These are phyloP conservation scores for Mugil cephalus DNA, from an alignment of 2,113 vertebrate genomes.

Conservation along the genomic window DNA sequence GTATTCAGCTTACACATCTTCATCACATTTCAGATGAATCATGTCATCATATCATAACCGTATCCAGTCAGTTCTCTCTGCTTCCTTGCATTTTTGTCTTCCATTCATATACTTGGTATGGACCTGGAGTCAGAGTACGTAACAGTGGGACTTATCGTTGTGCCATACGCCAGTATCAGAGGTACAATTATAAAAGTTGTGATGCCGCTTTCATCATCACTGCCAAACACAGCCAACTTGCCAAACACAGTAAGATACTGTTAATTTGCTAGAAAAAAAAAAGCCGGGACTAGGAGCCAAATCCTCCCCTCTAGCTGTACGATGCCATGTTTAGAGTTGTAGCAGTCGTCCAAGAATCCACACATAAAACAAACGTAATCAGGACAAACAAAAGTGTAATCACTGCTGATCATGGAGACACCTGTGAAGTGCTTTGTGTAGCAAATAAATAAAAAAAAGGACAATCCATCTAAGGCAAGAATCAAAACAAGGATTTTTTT, in stretches of 20 bases:
- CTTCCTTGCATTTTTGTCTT: too few relatives aligned
- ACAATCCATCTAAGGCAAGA: neutral
- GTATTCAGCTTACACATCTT: too few relatives aligned
- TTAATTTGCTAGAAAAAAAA: conserved; percentile 4
- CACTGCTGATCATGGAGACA: neutral
- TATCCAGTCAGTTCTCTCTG: too few relatives aligned
- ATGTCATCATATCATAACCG: too few relatives aligned
- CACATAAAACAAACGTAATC: neutral
- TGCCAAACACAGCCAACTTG: neutral
- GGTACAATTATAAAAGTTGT: neutral
- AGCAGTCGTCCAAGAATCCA: neutral
- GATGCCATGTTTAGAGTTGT: conserved; percentile 5
- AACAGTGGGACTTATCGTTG: neutral
- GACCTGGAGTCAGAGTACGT: neutral
- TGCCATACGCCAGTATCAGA: neutral
- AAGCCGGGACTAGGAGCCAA: neutral
- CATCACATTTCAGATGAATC: too few relatives aligned
- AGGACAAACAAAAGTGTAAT: neutral
- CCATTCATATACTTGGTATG: neutral
- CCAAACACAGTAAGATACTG: conserved; percentile 8
- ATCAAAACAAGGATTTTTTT: neutral
- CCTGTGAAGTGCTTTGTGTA: neutral
- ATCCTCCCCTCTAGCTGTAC: neutral
- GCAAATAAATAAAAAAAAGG: neutral
- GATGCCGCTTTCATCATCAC: neutral